Percentiles rank a stretch among this genome's conserved stretches.
Evolutionary conservation across 2,888 invertebrate species (phyloP).

Genomic region (Notodonta dromedarius): DNA sequence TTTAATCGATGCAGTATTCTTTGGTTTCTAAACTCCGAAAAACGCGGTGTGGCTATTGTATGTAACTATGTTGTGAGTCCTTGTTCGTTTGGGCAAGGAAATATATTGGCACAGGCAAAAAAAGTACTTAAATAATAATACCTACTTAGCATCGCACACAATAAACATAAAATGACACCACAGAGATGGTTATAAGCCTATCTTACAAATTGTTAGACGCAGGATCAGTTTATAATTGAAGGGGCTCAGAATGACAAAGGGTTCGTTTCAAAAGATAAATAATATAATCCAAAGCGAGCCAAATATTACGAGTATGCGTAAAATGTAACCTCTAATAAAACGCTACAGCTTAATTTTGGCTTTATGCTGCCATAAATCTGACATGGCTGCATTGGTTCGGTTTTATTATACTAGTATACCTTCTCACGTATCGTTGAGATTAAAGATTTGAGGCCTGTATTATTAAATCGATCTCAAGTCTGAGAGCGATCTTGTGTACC

Average conservation of each 20-base stretch:
- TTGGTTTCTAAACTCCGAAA: no score
- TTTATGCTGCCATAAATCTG: slow-evolving; percentile 66
- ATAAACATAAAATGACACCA: slow-evolving; percentile 10
- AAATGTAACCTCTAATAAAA: slow-evolving; percentile 64
- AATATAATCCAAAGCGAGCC: slow-evolving; percentile 29
- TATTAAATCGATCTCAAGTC: no score
- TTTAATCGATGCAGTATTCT: no score
- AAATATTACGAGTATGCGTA: slow-evolving; percentile 46
- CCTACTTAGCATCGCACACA: neutral
- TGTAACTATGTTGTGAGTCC: no score
- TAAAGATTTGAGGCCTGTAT: neutral
- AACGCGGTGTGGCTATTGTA: no score
- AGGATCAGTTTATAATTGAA: slow-evolving; percentile 30
- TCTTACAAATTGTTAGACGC: slow-evolving; percentile 27
- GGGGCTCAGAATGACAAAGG: slow-evolving; percentile 31
- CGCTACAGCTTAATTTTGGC: slow-evolving; percentile 62
- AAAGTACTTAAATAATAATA: neutral
- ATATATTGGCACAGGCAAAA: no score
- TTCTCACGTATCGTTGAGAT: neutral
- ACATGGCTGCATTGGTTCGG: slow-evolving; percentile 64
- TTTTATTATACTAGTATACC: slow-evolving; percentile 29
- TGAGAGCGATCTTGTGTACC: no score
- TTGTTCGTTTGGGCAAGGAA: no score
- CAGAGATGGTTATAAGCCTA: slow-evolving; percentile 14
- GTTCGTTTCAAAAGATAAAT: slow-evolving; percentile 34